Evolutionary conservation across 2,797 vertebrate genomes (phyloP).

Genomic region (Spheniscus humboldti): DNA sequence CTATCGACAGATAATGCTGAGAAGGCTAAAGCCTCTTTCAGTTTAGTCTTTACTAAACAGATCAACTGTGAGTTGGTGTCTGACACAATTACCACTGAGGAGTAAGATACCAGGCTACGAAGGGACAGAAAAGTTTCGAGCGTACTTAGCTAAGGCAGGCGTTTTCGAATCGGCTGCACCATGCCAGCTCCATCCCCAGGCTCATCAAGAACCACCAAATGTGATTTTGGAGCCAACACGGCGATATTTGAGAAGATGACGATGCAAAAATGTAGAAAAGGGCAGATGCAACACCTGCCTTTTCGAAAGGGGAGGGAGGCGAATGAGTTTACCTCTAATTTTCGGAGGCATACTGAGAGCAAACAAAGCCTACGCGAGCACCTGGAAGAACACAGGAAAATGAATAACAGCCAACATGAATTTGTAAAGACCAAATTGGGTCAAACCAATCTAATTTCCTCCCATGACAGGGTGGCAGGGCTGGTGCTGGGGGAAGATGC

Average conservation of each 20-base stretch:
- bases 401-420: neutral
- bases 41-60: slow-evolving; percentile 28
- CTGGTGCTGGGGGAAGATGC: neutral
- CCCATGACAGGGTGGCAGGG: neutral
- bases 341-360: neutral
- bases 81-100: slow-evolving; percentile 6
- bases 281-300: neutral
- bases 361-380: neutral
- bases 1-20: neutral
- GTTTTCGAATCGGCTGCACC: rapidly evolving
- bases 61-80: slow-evolving; percentile 30
- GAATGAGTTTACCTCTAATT: neutral
- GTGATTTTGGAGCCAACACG: neutral
- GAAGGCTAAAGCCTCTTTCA: slow-evolving; percentile 12
- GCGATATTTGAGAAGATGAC: neutral
- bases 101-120: neutral
- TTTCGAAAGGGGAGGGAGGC: neutral
- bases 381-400: neutral
- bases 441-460: slow-evolving; percentile 38
- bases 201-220: rapidly evolving
- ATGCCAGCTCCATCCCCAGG: neutral
- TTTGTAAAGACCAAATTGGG: slow-evolving; percentile 19
- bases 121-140: neutral
- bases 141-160: neutral
- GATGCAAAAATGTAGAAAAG: neutral